Evolutionary conservation across 2,888 invertebrate species (phyloP).

Genomic region (Drosophila sordidapex): DNA sequence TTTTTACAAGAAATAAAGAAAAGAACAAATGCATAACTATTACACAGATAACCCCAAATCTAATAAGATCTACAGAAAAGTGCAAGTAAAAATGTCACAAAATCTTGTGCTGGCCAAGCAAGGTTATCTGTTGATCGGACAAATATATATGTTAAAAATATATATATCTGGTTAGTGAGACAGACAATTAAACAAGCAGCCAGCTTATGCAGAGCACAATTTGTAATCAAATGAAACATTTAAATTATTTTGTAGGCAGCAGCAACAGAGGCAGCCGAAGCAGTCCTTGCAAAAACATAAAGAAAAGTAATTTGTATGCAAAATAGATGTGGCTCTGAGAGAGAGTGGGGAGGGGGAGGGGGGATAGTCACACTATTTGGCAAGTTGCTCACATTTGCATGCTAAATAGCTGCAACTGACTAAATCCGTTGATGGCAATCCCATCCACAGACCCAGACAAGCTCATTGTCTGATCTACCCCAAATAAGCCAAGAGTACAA

Average conservation of each 20-base stretch:
- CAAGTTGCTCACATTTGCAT: constrained; percentile 73
- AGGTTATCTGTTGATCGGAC: constrained; percentile 24
- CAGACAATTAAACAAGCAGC: constrained; percentile 49
- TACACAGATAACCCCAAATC: neutral
- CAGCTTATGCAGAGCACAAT: constrained; percentile 42
- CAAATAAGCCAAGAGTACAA: constrained; percentile 54
- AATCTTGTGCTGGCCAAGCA: neutral
- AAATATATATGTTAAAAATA: neutral
- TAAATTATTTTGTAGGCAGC: constrained; percentile 75
- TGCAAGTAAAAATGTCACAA: constrained; percentile 17
- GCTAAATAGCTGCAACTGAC: constrained; percentile 72
- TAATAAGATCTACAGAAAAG: neutral
- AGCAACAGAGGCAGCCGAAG: constrained; percentile 2
- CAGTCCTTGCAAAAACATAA: constrained; percentile 60
- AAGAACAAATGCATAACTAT: neutral
- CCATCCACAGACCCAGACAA: constrained; percentile 19
- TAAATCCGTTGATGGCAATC: constrained; percentile 67
- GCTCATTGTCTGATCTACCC: constrained; percentile 53
- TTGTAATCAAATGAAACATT: constrained; percentile 79
- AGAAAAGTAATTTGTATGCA: constrained; percentile 81
- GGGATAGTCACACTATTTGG: constrained; percentile 46
- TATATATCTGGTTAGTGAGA: constrained; percentile 19
- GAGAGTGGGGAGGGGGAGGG: neutral
- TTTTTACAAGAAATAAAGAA: neutral
- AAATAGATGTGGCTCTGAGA: constrained; percentile 59